Evolutionary conservation across 92 coral and sea anemone genomes (phyloP).

Genomic region (Paramuricea clavata): DNA sequence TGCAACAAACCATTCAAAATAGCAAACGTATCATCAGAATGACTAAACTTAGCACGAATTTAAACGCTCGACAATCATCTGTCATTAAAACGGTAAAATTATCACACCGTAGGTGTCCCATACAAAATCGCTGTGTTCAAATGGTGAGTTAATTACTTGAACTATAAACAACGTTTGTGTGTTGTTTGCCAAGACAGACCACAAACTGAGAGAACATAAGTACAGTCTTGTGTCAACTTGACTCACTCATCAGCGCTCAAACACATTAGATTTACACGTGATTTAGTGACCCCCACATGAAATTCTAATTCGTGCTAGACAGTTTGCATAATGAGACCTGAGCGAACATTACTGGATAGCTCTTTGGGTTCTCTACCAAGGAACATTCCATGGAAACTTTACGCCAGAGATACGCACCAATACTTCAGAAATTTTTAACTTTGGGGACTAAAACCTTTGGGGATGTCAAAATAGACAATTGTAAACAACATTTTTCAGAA

Average conservation of each 20-base stretch:
- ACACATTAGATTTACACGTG: conserved; percentile 22
- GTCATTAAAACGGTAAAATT: background rate
- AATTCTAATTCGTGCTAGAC: background rate
- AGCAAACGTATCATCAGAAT: background rate
- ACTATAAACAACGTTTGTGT: conserved; percentile 43
- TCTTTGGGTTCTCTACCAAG: background rate
- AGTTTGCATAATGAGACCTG: background rate
- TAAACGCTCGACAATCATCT: background rate
- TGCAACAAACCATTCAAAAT: background rate
- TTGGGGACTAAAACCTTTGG: too few species aligned
- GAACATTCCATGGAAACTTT: too few species aligned
- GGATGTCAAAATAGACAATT: too few species aligned
- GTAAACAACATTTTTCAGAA: too few species aligned
- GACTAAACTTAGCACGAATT: background rate
- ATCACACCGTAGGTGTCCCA: background rate
- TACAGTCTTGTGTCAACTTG: conserved; percentile 13
- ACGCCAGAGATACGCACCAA: too few species aligned
- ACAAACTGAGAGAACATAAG: conserved; percentile 12
- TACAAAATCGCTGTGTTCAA: background rate
- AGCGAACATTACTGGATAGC: background rate
- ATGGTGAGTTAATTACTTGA: conserved; percentile 23
- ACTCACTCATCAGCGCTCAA: conserved; percentile 25
- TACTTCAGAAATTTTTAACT: too few species aligned
- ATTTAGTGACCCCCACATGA: background rate
- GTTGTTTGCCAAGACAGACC: conserved; percentile 37